Percentiles rank a stretch among this genome's conserved stretches.
Conservation (phyloP, 2,888 invertebrate genomes). For the Mythimna loreyi region DNA sequence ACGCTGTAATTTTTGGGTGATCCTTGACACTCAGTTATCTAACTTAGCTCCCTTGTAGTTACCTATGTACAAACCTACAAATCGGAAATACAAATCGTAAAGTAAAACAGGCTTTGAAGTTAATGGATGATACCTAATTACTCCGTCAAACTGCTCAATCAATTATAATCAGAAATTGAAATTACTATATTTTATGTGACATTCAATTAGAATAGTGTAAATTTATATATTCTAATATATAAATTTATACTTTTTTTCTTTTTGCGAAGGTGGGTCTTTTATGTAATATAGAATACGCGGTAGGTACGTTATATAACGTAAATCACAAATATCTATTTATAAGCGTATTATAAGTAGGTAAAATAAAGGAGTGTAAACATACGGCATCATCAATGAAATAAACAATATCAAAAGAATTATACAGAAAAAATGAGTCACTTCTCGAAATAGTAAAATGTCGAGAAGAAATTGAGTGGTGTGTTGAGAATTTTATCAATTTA, state of each 20-base stretch:
- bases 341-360: slow-evolving; percentile 49
- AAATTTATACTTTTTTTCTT: no score
- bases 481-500: slow-evolving; percentile 87
- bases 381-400: slow-evolving; percentile 62
- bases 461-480: slow-evolving; percentile 80
- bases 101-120: slow-evolving; percentile 25
- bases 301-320: slow-evolving; percentile 36
- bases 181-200: slow-evolving; percentile 41
- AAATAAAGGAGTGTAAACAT: slow-evolving; percentile 55
- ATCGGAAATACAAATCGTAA: neutral
- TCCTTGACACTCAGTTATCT: slow-evolving; percentile 15
- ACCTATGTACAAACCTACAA: neutral
- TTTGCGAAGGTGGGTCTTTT: slow-evolving; percentile 33
- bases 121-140: slow-evolving; percentile 44
- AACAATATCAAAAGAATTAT: slow-evolving; percentile 60
- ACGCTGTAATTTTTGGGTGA: slow-evolving; percentile 32
- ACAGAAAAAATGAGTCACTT: slow-evolving; percentile 74
- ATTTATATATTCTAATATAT: slow-evolving; percentile 43
- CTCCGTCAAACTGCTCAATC: slow-evolving; percentile 42
- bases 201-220: slow-evolving; percentile 45
- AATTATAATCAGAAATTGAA: slow-evolving; percentile 51
- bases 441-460: slow-evolving; percentile 79
- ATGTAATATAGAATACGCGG: slow-evolving; percentile 25
- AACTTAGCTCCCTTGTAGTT: neutral
- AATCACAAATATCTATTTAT: slow-evolving; percentile 48